Base-by-base conservation (phyloP, 2,113 vertebrate species). In the Rhynchomys soricoides region DNA sequence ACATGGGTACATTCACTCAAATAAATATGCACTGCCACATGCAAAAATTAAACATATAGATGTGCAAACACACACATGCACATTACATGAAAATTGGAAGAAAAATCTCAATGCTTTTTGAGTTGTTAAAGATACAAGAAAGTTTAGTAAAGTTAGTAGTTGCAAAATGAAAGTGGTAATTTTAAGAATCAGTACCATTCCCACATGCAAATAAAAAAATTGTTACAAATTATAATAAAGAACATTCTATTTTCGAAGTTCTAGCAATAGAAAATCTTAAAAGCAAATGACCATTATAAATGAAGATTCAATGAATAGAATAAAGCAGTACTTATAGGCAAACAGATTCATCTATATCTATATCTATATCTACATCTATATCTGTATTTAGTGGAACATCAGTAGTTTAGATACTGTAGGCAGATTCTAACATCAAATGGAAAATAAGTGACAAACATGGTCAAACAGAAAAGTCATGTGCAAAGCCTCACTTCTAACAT, bases 121-220 rank as follows among this genome's bases (percentile, higher is more conserved):
- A 91, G 29, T 37, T 91, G 40, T 75, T 74, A 31, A 1, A 90
- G 66, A 94, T 37, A 68, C 71, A 82, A 78, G 71, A 43, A 24
- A 89, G 86, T 59, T 94, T 19, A 73, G 55, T 26, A 78, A 93
- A 31, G 64, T 81, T 37, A 11, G 24, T 70, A 31, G 43, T 37
- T 40, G 43, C n/a, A 79, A 91, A 95, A 78, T 83, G 64, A 96
- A 93, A 91, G 85, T 75, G 89, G 17, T 70, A 77, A 92, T 21
- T 89, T 57, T 34, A 77, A 52, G 37, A 93, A 70, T 86, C 5
- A 64, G 3, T 89, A 57, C n/a, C 7, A 16, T 95, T 87, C 24
- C 50, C 45, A 45, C 15, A 7, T 16, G 10, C 24, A 95, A 94
- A 91, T 13, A 66, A 93, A 96, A 96, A 93, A 45, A 2, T 16